Evolutionary conservation across 2,888 invertebrate species (phyloP), one percentile per base, ranked within the genome.

Genomic region (Branchellion lobata): DNA sequence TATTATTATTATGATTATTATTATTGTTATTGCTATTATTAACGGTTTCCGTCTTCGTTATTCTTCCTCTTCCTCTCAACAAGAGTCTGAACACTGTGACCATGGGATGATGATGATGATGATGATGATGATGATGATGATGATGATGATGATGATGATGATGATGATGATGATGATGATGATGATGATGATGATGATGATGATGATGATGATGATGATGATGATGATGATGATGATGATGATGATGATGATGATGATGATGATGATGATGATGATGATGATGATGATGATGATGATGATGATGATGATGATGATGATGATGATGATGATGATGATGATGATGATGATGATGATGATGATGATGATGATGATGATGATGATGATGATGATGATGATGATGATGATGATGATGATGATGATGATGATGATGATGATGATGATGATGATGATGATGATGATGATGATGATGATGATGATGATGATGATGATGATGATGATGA

Each of bases 401-500:
- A 68, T 68, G 69, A 68, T 68, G 69, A 68, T 68, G 69, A 68
- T 68, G 69, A 68, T 68, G 69, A 68, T 68, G 69, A 68, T 68
- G 69, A 68, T 68, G 69, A 68, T 68, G 69, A 68, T 68, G 69
- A 68, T 68, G 69, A 68, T 68, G 69, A 68, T 68, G 69, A 68
- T 27, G 69, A 68, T 68, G 69, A 68, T 68, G 69, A 53, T 33
- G 1, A 24, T 24, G 31, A 53, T 53, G 53, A 75, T 96, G 96
- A 96, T 90, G 96, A 97, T 90, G 96, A 96, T 5, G n/a, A 34
- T 79, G 87, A 86, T 81, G 87, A 87, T 83, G 96, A 95, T 91
- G 94, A 97, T 90, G 96, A 97, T 85, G 96, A 96, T 86, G 96
- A 96, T 82, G 96, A 97, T 88, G 96, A 96, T 82, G 96, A 96